These are phyloP conservation scores for Melolontha melolontha DNA, from an alignment of 2,888 invertebrate species.

Conservation along the genomic window DNA sequence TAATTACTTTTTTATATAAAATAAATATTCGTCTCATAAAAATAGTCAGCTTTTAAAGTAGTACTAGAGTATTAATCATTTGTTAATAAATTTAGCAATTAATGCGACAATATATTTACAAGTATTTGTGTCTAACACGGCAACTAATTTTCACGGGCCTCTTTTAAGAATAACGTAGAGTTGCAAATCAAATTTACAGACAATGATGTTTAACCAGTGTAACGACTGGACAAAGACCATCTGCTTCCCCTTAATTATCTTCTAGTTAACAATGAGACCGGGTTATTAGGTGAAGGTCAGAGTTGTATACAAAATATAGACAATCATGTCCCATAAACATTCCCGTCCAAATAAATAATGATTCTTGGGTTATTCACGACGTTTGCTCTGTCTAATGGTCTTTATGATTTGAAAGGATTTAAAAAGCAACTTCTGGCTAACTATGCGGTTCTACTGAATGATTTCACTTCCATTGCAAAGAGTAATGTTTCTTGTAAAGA, in stretches of 20 bases:
- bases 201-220: slow-evolving; percentile 12
- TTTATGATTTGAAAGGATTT: slow-evolving; percentile 55
- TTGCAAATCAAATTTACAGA: slow-evolving; percentile 26
- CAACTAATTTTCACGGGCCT: background rate
- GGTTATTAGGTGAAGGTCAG: slow-evolving; percentile 54
- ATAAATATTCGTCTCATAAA: no score
- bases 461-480: background rate
- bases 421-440: slow-evolving; percentile 29
- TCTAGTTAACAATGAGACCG: slow-evolving; percentile 45
- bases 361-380: slow-evolving; percentile 49
- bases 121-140: background rate
- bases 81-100: no score
- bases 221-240: slow-evolving; percentile 40
- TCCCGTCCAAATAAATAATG: slow-evolving; percentile 54
- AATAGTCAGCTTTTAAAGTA: no score
- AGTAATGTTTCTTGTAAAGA: slow-evolving; percentile 8
- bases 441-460: slow-evolving; percentile 15
- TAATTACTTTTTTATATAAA: no score
- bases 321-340: slow-evolving; percentile 43
- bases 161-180: slow-evolving; percentile 10
- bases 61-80: no score
- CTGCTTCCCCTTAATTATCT: slow-evolving; percentile 46
- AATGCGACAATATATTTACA: no score
- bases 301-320: slow-evolving; percentile 45
- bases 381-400: slow-evolving; percentile 55